These are phyloP conservation scores for Pipra filicauda DNA, from an alignment of 2,113 vertebrate genomes.

Conservation along the genomic window DNA sequence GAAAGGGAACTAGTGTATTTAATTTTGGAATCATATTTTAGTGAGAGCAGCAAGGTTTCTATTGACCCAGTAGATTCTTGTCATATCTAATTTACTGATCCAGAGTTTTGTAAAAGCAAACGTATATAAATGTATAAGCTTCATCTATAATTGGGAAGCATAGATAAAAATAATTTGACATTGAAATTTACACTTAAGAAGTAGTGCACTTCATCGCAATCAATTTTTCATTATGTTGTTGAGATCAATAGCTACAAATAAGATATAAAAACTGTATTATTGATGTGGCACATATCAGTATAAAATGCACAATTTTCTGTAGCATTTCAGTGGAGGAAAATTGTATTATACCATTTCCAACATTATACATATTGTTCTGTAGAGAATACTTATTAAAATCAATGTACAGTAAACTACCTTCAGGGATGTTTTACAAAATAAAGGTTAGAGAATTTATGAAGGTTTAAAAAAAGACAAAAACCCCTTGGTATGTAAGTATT, in stretches of 20 bases:
- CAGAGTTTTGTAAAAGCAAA: constrained; percentile 73
- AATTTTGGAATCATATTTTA: constrained; percentile 78
- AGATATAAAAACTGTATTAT: constrained; percentile 84
- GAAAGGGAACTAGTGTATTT: constrained; percentile 71
- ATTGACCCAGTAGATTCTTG: constrained; percentile 72
- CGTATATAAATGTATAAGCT: constrained; percentile 75
- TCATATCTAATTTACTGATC: constrained; percentile 73
- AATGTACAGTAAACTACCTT: constrained; percentile 71
- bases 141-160: constrained; percentile 77
- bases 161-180: constrained; percentile 85
- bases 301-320: constrained; percentile 76
- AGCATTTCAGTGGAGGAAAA: constrained; percentile 72
- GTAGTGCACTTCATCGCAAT: constrained; percentile 73
- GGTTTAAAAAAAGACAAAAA: constrained; percentile 1
- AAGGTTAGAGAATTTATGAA: constrained; percentile 44
- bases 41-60: constrained; percentile 70
- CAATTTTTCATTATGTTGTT: constrained; percentile 83
- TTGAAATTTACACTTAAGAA: constrained; percentile 82
- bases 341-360: constrained; percentile 75
- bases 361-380: constrained; percentile 75
- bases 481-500: constrained; percentile 24
- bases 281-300: constrained; percentile 76
- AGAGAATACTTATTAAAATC: constrained; percentile 80
- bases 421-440: constrained; percentile 63
- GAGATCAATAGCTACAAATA: constrained; percentile 84